phyloP scores from a whole-genome alignment of 1,140 invertebrate genomes.

The Acromyrmex heyeri region DNA sequence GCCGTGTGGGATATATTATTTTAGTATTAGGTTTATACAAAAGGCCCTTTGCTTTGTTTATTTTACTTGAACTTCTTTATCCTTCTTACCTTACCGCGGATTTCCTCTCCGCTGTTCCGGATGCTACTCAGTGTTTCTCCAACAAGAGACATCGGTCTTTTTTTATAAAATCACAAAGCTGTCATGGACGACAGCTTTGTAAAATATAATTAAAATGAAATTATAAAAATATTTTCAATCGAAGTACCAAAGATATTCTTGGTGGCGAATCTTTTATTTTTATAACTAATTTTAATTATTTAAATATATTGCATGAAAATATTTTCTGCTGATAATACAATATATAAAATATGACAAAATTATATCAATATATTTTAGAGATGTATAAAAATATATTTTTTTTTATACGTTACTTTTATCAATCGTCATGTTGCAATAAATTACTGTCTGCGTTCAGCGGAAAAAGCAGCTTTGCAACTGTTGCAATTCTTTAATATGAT shows the following conservation, averaged over 20 bases:
- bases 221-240: not conserved
- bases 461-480: too few species aligned
- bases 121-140: conserved; percentile 47
- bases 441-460: not conserved
- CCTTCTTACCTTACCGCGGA: conserved; percentile 72
- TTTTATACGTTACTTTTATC: not conserved
- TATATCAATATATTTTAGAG: not conserved
- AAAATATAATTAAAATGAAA: conserved; percentile 1
- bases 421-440: not conserved
- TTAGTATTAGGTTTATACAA: conserved; percentile 80
- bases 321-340: not conserved
- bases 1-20: conserved; percentile 82
- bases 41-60: conserved; percentile 79
- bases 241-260: not conserved
- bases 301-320: not conserved
- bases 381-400: not conserved
- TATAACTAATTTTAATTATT: not conserved
- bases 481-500: too few species aligned
- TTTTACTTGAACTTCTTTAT: conserved; percentile 79
- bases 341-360: not conserved
- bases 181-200: not conserved
- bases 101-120: conserved; percentile 77
- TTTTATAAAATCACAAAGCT: not conserved
- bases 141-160: not conserved
- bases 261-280: not conserved